Evolutionary conservation across 2,113 vertebrate species (phyloP).

Genomic region (Vulpes lagopus): DNA sequence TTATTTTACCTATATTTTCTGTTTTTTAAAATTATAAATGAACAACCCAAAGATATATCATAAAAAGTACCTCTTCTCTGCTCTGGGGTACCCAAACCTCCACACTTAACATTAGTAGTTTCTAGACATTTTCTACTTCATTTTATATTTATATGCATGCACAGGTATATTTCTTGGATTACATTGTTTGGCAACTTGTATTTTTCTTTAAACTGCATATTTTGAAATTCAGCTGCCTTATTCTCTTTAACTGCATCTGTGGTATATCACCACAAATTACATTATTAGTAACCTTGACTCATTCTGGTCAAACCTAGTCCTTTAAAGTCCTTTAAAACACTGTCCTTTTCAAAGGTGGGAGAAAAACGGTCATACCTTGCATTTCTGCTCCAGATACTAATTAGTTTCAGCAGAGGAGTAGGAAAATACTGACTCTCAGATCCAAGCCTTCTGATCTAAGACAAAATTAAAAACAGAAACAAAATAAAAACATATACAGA

Average conservation of each 20-base stretch:
- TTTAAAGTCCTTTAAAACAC: not conserved
- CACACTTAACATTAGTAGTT: not conserved
- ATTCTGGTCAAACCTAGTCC: too few relatives aligned
- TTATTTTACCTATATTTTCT: not conserved
- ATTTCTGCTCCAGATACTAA: slow-evolving; percentile 95
- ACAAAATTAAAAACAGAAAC: slow-evolving; percentile 19
- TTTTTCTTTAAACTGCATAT: slow-evolving; percentile 13
- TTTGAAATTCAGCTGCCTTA: not conserved
- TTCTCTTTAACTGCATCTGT: not conserved
- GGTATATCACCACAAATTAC: not conserved
- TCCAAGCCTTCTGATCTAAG: slow-evolving; percentile 92
- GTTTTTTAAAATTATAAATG: not conserved
- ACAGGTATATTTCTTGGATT: not conserved
- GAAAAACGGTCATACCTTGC: slow-evolving; percentile 87
- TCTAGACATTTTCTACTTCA: not conserved
- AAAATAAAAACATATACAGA: not conserved
- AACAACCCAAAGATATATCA: not conserved
- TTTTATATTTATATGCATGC: not conserved
- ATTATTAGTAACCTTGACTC: not conserved
- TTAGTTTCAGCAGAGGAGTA: slow-evolving; percentile 94
- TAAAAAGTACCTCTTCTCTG: not conserved
- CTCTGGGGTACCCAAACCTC: not conserved
- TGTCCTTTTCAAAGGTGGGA: not conserved
- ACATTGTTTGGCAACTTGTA: not conserved
- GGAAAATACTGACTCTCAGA: slow-evolving; percentile 96